Base-by-base conservation (phyloP, 92 coral and sea anemone species). In the Actinostola sp. region DNA sequence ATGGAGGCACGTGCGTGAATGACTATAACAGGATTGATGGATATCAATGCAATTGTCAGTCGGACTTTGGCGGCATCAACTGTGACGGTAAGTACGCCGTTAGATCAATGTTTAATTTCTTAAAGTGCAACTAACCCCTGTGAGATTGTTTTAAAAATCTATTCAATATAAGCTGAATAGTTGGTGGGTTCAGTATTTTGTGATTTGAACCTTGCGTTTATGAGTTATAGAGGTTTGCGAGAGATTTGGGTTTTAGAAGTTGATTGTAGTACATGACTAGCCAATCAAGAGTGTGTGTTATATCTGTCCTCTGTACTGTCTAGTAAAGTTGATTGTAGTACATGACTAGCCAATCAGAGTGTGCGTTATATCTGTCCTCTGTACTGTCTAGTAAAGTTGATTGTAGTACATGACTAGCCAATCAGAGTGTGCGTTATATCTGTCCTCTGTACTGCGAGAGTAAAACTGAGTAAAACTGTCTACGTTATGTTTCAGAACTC, bases 31-130 rank as follows among this genome's bases (percentile, higher is more conserved):
- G 63, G 31, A 79, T 95, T 29, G 97, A 88, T 78, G 99, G 99
- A 14, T 95, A 88, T 48, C 72, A 44, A 28, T 95, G 99, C 62
- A 67, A 82, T 0, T 95, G 99, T 56, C 73, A 75, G n/a, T 76
- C 86, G 14, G 91, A 92, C 71, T 95, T 72, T 70, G 93, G 89
- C 36, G 99, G 99, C 29, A 75, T 95, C 17, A 71, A 84, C 61
- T 95, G 99, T 48, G 83, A 69, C 8, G 85, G 99, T 95, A 66
- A 63, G 90, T 65, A 28, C 9, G n/a, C 1, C 44, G 15, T 59
- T 1, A 31, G 33, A 16, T 53, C 0, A 53, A 10, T 14, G 28
- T 19, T 2, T 8, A n/a, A 9, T n/a, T n/a, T n/a, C n/a, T n/a
- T n/a, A n/a, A n/a, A n/a, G n/a, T n/a, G n/a, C n/a, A n/a, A n/a